Evolutionary conservation across 2,797 vertebrate species (phyloP).

Genomic region (Pelochelys cantorii): DNA sequence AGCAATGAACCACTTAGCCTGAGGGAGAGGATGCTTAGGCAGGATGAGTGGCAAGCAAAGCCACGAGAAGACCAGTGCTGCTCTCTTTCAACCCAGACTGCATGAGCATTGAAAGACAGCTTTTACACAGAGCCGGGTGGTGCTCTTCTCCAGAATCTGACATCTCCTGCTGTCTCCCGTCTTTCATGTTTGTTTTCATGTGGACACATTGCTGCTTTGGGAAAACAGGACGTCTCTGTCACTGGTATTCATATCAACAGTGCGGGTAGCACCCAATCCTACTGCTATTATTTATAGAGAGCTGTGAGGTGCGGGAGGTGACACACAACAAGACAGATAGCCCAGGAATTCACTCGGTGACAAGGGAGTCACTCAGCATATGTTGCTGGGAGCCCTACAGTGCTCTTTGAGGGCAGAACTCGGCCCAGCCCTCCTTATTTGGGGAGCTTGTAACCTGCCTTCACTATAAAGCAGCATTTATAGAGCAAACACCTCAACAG

Average conservation of each 20-base stretch:
- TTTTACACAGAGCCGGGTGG: not conserved
- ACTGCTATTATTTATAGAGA: not conserved
- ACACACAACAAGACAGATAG: no score
- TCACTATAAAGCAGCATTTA: not conserved
- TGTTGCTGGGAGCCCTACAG: not conserved
- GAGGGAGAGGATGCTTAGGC: constrained; percentile 54
- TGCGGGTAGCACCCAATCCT: not conserved
- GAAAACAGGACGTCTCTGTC: not conserved
- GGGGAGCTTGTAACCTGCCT: not conserved
- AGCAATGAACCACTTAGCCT: constrained; percentile 49
- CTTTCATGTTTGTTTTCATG: not conserved
- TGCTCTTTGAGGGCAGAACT: not conserved
- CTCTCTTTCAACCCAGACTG: constrained; percentile 20
- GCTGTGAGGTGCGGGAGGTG: no score
- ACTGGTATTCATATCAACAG: not conserved
- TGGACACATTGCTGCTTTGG: not conserved
- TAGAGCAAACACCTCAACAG: not conserved
- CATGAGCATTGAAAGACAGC: fast-evolving
- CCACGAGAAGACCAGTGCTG: not conserved
- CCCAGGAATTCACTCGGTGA: not conserved
- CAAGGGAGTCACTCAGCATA: not conserved
- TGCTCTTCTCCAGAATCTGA: not conserved
- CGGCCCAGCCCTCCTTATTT: not conserved
- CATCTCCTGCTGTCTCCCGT: not conserved
- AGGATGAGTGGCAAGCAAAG: constrained; percentile 50